Evolutionary conservation across 2,113 vertebrate species (phyloP), one percentile per base, ranked within the genome.

Genomic region (Lonchura striata): DNA sequence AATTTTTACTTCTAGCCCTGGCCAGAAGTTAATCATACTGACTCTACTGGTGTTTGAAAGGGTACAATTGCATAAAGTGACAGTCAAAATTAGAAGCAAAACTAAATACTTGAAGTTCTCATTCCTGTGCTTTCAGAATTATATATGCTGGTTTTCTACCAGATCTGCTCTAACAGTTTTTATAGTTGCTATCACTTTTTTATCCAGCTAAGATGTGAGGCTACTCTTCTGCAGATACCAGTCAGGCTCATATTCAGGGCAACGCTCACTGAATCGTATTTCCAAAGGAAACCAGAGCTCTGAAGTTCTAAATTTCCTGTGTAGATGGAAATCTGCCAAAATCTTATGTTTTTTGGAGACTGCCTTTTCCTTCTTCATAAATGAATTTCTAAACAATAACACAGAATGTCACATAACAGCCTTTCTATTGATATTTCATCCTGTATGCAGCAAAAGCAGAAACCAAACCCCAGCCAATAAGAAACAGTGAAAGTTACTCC

Each of bases 291-390:
- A 90, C 4, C 4, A 75, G 71, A 78, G 63, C 88, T 96, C 78
- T 76, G 24, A 66, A 50, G 39, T 72, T 79, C 84, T 92, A 66
- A 71, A 69, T 95, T 95, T 96, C 91, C 83, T 14, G 52, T 57
- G 69, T 41, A 31, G 39, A 37, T 66, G 82, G 88, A 94, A 44
- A 90, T 78, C 42, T 1, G 94, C 95, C 94, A 95, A 76, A 84
- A 31, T 19, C 44, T 49, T 44, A 42, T 56, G n/a, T 53, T 88
- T 83, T 90, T 81, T 80, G 69, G 71, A 95, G 79, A 83, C 91
- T 74, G 82, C 86, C 88, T 96, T 96, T 95, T 92, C 93, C 90
- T 92, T 92, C 68, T 97, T 95, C 95, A 86, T 90, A 91, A 93
- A 94, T 46, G 50, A 80, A 83, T 56, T 85, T 85, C 86, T 94